These are phyloP conservation scores for Caenorhabditis sinica DNA, from an alignment of 2,888 invertebrate species.

Conservation along the genomic window DNA sequence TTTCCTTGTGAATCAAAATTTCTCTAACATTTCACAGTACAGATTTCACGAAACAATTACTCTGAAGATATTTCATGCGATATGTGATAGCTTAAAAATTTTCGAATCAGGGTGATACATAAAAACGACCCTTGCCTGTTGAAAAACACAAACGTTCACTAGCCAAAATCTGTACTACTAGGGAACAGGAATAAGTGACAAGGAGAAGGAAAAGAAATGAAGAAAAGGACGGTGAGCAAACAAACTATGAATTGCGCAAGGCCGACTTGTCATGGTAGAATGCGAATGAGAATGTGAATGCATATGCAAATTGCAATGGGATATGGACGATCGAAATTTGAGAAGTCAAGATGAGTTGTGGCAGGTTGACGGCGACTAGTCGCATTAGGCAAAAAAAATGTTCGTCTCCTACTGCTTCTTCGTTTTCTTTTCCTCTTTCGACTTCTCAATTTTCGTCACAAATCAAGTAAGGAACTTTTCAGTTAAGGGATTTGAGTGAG, in stretches of 20 bases:
- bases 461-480: constrained; percentile 12
- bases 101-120: too few relatives aligned
- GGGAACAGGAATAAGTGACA: background rate
- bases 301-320: constrained; percentile 55
- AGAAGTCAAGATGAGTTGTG: constrained; percentile 40
- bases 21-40: too few relatives aligned
- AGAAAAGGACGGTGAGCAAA: constrained; percentile 56
- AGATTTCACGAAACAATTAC: too few relatives aligned
- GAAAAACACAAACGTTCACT: background rate
- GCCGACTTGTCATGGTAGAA: constrained; percentile 51
- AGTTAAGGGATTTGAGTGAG: too few relatives aligned
- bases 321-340: constrained; percentile 61
- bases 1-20: too few relatives aligned
- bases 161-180: constrained; percentile 2
- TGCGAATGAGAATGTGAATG: constrained; percentile 18
- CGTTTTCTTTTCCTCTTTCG: background rate
- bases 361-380: constrained; percentile 34
- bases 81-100: too few relatives aligned
- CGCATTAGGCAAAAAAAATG: constrained; percentile 18
- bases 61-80: too few relatives aligned
- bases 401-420: background rate
- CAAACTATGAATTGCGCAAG: constrained; percentile 47
- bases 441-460: background rate
- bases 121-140: too few relatives aligned
- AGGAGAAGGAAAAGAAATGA: constrained; percentile 39